These are phyloP conservation scores for Acanthacorydalis orientalis DNA, from an alignment of 2,888 invertebrate species.

Conservation along the genomic window DNA sequence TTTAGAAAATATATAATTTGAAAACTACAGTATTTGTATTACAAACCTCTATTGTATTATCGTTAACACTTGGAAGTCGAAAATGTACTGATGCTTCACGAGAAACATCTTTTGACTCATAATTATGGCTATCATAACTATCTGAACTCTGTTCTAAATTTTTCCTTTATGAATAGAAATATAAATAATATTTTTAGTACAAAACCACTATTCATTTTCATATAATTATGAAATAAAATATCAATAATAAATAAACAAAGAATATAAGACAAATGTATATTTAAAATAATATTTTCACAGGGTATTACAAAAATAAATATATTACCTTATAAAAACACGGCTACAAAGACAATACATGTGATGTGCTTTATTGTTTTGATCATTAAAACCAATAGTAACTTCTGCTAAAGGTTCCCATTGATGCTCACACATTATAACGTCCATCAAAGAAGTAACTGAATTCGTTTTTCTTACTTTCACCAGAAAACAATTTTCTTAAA, in stretches of 20 bases:
- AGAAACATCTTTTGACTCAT: neutral
- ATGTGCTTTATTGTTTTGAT: conserved; percentile 28
- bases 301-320: no score
- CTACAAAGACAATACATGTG: conserved; percentile 50
- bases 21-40: neutral
- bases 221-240: neutral
- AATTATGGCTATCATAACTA: no score
- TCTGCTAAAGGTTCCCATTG: conserved; percentile 54
- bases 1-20: neutral
- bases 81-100: neutral
- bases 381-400: conserved; percentile 27
- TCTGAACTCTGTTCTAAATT: neutral
- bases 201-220: neutral
- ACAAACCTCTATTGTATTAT: neutral
- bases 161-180: neutral
- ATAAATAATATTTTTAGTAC: neutral
- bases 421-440: conserved; percentile 27
- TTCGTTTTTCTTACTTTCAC: no score
- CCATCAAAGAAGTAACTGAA: neutral
- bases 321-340: conserved; percentile 47
- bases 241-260: neutral
- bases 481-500: no score
- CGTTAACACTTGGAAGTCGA: neutral
- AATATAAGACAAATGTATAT: neutral
- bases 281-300: no score